phyloP scores from a whole-genome alignment of 2,888 invertebrate species.

The Periphyllus acericola region DNA sequence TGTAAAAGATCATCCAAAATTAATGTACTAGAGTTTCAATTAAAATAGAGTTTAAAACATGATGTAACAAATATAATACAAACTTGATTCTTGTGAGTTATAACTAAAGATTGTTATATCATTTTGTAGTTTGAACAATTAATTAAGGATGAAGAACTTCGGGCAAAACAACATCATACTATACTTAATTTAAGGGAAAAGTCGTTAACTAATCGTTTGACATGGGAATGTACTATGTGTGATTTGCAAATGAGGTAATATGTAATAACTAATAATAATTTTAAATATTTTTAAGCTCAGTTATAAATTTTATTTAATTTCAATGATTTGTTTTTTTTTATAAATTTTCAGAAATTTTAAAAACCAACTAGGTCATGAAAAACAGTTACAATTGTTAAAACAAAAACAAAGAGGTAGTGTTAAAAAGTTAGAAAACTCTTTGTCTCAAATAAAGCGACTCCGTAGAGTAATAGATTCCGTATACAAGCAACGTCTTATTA shows the following conservation, averaged over 20 bases:
- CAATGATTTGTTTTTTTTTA: constrained; percentile 6
- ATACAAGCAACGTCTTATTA: constrained; percentile 29
- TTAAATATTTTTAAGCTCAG: neutral
- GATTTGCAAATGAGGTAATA: constrained; percentile 43
- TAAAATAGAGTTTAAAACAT: neutral
- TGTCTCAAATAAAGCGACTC: constrained; percentile 31
- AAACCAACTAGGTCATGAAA: constrained; percentile 20
- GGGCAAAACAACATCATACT: constrained; percentile 46
- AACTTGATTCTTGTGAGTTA: neutral
- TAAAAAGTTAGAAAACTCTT: constrained; percentile 38
- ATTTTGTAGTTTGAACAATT: constrained; percentile 54
- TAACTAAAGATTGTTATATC: neutral
- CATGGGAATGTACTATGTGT: constrained; percentile 48
- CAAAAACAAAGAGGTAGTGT: constrained; percentile 48
- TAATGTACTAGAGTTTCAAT: no score
- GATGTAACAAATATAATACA: neutral
- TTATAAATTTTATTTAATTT: neutral
- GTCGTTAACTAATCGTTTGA: constrained; percentile 46
- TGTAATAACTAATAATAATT: no score
- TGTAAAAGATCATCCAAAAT: neutral
- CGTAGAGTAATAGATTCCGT: constrained; percentile 45
- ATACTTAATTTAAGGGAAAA: constrained; percentile 42
- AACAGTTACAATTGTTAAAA: constrained; percentile 39
- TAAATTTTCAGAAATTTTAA: constrained; percentile 29
- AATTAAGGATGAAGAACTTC: constrained; percentile 45